A percentile compares a stretch with the other conserved stretches of the same genome.
phyloP scores from a whole-genome alignment of 2,888 invertebrate genomes.

The Celastrina argiolus region DNA sequence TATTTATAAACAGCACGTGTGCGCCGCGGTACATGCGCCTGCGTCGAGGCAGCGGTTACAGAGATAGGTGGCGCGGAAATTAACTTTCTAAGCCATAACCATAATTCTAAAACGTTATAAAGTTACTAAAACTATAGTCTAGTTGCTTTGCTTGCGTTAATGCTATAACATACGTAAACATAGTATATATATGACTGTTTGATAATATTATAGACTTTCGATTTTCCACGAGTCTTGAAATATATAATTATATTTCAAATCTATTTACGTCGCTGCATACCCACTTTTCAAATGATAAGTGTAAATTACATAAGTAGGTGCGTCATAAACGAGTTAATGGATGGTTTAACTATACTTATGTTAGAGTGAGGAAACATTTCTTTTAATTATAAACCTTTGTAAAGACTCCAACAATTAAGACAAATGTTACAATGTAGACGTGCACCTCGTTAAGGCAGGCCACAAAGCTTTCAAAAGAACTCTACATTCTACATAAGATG shows the following conservation, averaged over 20 bases:
- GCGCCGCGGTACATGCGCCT: conserved; percentile 31
- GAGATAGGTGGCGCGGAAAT: conserved; percentile 6
- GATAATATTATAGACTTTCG: neutral
- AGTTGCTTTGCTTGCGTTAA: neutral
- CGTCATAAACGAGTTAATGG: conserved; percentile 2
- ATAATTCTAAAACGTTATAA: neutral
- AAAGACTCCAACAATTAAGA: conserved; percentile 9
- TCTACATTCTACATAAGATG: neutral
- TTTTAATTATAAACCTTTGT: conserved; percentile 10
- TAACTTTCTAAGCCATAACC: conserved; percentile 8
- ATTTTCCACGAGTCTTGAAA: neutral
- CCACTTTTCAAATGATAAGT: neutral
- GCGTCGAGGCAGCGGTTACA: neutral
- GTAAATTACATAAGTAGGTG: neutral
- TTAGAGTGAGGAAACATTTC: neutral
- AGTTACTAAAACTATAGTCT: neutral
- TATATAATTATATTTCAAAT: neutral
- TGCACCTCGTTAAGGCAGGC: neutral
- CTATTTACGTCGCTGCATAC: neutral
- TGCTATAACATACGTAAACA: too few relatives aligned
- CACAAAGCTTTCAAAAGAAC: conserved; percentile 6
- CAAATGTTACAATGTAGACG: conserved; percentile 1
- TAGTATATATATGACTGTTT: too few relatives aligned
- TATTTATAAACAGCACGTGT: conserved; percentile 73
- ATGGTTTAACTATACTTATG: neutral